Evolutionary conservation across 2,888 invertebrate genomes (phyloP).

Genomic region (Mantis religiosa): DNA sequence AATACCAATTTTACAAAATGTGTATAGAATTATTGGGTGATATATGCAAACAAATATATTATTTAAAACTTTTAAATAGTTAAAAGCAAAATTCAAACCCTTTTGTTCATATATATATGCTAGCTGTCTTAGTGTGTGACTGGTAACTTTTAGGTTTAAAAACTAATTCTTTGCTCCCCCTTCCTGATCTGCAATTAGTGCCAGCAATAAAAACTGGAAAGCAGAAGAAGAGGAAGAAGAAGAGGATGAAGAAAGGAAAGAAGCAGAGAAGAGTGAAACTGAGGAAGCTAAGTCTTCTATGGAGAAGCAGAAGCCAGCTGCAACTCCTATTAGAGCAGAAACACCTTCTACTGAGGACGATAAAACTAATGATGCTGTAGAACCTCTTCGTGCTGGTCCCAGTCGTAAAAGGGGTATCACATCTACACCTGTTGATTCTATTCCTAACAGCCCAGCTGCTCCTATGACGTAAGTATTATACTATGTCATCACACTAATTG

Average conservation of each 20-base stretch:
- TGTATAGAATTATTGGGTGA: no score
- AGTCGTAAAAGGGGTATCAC: conserved; percentile 17
- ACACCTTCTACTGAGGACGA: conserved; percentile 28
- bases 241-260: not conserved
- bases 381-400: not conserved
- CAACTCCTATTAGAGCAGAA: not conserved
- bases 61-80: no score
- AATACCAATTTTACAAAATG: no score
- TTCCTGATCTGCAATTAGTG: not conserved
- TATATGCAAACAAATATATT: no score
- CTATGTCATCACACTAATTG: not conserved
- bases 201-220: not conserved
- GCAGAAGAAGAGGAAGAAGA: not conserved
- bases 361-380: conserved; percentile 27
- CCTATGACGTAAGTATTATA: conserved; percentile 5
- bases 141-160: no score
- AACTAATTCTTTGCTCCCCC: no score
- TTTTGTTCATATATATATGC: no score
- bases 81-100: no score
- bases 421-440: conserved; percentile 48
- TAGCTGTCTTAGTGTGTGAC: no score
- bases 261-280: not conserved
- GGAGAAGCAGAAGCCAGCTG: not conserved
- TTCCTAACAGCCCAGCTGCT: conserved; percentile 54
- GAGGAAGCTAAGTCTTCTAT: not conserved